phyloP scores from a whole-genome alignment of 2,113 vertebrate species.

The Ifrita kowaldi region DNA sequence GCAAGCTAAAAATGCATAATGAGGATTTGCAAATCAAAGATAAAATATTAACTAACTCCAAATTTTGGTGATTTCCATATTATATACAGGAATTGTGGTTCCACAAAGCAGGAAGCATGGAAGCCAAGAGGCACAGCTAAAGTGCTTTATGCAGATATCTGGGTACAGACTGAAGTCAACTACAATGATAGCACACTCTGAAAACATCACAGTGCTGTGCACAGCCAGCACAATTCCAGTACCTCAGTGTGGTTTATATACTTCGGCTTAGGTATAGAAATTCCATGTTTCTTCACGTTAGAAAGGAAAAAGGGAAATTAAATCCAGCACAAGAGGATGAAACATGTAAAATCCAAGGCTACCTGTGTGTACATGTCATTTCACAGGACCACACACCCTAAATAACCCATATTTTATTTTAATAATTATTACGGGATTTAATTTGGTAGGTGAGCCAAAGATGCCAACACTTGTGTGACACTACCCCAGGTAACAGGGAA shows the following conservation, averaged over 20 bases:
- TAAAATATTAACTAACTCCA: background rate
- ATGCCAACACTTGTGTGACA: background rate
- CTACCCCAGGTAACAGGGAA: rapidly evolving
- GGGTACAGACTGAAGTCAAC: background rate
- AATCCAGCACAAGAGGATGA: background rate
- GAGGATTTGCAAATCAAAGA: background rate
- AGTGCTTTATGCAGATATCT: background rate
- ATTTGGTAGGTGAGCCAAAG: background rate
- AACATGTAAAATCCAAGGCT: background rate
- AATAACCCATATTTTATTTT: background rate
- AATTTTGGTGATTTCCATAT: background rate
- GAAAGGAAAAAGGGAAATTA: background rate
- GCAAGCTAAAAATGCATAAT: background rate
- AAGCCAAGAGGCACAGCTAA: background rate
- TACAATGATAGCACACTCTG: background rate
- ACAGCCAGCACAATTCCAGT: background rate
- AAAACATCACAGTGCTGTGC: background rate
- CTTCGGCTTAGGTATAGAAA: background rate
- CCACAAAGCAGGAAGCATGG: background rate
- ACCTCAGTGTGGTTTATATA: background rate
- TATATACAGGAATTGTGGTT: background rate
- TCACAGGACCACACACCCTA: background rate
- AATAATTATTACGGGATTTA: background rate
- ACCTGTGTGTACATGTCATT: rapidly evolving
- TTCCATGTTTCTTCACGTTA: background rate